Conservation (phyloP, 2,113 vertebrate species). For the Vulpes lagopus region DNA sequence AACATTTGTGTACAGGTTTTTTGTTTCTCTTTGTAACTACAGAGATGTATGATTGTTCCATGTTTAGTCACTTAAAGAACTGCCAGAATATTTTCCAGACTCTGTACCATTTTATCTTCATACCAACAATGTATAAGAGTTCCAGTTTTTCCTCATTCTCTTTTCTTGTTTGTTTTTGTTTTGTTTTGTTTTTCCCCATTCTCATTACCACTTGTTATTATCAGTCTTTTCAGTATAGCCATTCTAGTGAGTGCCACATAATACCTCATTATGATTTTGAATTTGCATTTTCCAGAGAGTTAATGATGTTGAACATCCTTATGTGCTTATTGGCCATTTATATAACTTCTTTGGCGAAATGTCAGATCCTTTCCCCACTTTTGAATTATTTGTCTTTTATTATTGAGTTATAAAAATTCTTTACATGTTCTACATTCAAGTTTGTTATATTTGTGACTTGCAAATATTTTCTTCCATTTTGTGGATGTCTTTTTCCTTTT, state of each 20-base stretch:
- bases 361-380: background rate
- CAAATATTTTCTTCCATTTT: background rate
- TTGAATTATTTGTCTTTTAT: background rate
- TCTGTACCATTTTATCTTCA: background rate
- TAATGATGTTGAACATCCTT: background rate
- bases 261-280: background rate
- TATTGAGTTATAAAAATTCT: background rate
- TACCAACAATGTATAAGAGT: background rate
- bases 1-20: background rate
- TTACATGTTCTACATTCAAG: background rate
- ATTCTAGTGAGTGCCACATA: background rate
- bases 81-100: background rate
- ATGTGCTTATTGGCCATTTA: background rate
- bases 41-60: background rate
- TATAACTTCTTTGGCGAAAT: slow-evolving; percentile 18
- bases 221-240: background rate
- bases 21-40: slow-evolving; percentile 4
- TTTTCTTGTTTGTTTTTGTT: no score
- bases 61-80: background rate
- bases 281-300: background rate
- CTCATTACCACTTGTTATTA: background rate
- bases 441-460: background rate
- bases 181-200: background rate
- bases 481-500: background rate
- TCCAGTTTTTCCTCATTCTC: background rate